Evolutionary conservation across 2,888 invertebrate species (phyloP), one percentile per base, ranked within the genome.

Genomic region (Ethmia dodecea): DNA sequence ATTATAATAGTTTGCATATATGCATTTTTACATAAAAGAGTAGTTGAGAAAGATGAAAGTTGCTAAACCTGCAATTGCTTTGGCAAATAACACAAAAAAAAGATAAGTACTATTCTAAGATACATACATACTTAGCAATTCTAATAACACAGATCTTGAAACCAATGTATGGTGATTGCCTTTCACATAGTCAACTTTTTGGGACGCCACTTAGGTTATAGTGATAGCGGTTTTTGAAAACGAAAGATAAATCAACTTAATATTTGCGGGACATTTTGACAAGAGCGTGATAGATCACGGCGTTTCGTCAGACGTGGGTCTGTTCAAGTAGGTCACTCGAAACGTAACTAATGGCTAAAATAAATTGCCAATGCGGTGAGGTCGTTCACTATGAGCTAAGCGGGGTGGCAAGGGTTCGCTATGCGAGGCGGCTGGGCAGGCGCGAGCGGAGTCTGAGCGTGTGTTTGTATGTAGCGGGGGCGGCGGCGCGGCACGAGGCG

Each of bases 401-500:
- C 42, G 46, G 54, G 50, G 14, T 45, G 38, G 5, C 24, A 13
- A 28, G 35, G 54, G 29, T 35, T 15, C 11, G 16, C 31, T 35
- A 38, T 25, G 31, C 15, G 29, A 10, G 27, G 15, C n/a, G 16
- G 20, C 3, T 18, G 2, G 26, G 12, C 11, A 10, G 24, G 11
- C 9, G 13, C 13, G 25, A 1, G 11, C 13, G 22, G 18, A 14
- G 26, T 29, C 36, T 44, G 38, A 35, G 38, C 42, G 49, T 33
- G 40, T 42, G 49, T 45, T 60, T 55, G 49, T 64, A 48, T 49
- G 60, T 72, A 69, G 73, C 64, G 71, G 61, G 37, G 68, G 30
- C 68, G 79, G 79, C 55, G 76, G 67, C 57, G 63, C 60, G 52
- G 65, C 68, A 60, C 60, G 61, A 55, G 71, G 71, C 63, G 74